Evolutionary conservation across 2,888 invertebrate genomes (phyloP).

Genomic region (Cosmia pyralina): DNA sequence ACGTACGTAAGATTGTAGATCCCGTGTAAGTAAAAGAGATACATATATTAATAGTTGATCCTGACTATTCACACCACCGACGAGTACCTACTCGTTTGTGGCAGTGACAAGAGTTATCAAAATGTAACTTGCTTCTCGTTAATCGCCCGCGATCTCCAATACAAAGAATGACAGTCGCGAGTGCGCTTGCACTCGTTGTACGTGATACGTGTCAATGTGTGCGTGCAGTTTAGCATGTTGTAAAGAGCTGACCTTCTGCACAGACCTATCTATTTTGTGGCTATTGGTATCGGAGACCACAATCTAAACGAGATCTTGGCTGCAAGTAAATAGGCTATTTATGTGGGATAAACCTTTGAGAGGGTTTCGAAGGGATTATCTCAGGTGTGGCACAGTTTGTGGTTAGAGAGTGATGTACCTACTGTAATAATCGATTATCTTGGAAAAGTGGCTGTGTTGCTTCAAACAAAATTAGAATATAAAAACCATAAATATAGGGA

Average conservation of each 20-base stretch:
- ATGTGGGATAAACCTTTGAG: conserved; percentile 27
- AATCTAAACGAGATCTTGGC: conserved; percentile 58
- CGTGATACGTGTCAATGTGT: not conserved
- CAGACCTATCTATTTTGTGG: not conserved
- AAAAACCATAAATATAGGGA: no score
- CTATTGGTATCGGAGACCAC: conserved; percentile 36
- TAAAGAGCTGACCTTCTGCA: not conserved
- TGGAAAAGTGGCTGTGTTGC: not conserved
- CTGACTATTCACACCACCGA: no score
- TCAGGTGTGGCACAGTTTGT: conserved; percentile 32
- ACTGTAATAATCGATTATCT: conserved; percentile 2
- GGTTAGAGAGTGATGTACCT: not conserved
- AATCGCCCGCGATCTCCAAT: not conserved
- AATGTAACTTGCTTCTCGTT: no score
- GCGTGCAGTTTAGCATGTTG: no score
- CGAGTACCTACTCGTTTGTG: not conserved
- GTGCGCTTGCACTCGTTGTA: not conserved
- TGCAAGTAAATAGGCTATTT: conserved; percentile 53
- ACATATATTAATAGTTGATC: not conserved
- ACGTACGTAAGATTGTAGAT: not conserved
- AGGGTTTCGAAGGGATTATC: conserved; percentile 39
- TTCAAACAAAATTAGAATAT: not conserved
- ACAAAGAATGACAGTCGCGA: not conserved
- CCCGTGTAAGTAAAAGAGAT: not conserved
- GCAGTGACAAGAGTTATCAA: not conserved